A percentile compares a stretch with the other conserved stretches of the same genome.
Evolutionary conservation across 2,888 invertebrate genomes (phyloP).

Genomic region (Cantharis rufa): DNA sequence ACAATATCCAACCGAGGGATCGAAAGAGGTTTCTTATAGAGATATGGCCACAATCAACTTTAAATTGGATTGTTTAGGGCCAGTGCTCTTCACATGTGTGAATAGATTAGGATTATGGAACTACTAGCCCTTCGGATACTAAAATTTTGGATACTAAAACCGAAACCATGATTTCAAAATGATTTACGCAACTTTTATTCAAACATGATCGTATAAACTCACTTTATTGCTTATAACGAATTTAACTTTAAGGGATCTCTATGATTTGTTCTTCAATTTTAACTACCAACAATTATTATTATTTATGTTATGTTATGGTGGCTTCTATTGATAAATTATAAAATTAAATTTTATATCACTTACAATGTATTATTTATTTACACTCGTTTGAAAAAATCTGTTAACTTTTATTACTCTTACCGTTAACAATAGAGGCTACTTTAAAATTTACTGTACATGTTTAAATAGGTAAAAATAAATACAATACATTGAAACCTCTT

Average conservation of each 20-base stretch:
- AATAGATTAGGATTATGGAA: slow-evolving; percentile 47
- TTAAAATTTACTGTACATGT: neutral
- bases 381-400: slow-evolving; percentile 13
- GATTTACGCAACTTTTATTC: slow-evolving; percentile 45
- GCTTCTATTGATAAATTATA: slow-evolving; percentile 25
- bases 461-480: neutral
- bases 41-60: slow-evolving; percentile 40
- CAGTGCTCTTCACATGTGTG: slow-evolving; percentile 42
- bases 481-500: neutral
- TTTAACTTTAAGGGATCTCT: slow-evolving; percentile 45
- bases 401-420: slow-evolving; percentile 9
- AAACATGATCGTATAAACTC: slow-evolving; percentile 44
- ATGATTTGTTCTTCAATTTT: slow-evolving; percentile 30
- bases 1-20: slow-evolving; percentile 44
- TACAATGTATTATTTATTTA: slow-evolving; percentile 31
- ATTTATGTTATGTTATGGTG: slow-evolving; percentile 20
- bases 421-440: slow-evolving; percentile 1
- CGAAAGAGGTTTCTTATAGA: slow-evolving; percentile 28
- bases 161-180: slow-evolving; percentile 37
- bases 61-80: slow-evolving; percentile 47
- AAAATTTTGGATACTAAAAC: slow-evolving; percentile 49
- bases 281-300: slow-evolving; percentile 24
- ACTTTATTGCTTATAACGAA: slow-evolving; percentile 51
- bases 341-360: slow-evolving; percentile 30
- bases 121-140: slow-evolving; percentile 46